These are phyloP conservation scores for Xenopus laevis DNA, from an alignment of 2,113 vertebrate genomes.

Conservation along the genomic window DNA sequence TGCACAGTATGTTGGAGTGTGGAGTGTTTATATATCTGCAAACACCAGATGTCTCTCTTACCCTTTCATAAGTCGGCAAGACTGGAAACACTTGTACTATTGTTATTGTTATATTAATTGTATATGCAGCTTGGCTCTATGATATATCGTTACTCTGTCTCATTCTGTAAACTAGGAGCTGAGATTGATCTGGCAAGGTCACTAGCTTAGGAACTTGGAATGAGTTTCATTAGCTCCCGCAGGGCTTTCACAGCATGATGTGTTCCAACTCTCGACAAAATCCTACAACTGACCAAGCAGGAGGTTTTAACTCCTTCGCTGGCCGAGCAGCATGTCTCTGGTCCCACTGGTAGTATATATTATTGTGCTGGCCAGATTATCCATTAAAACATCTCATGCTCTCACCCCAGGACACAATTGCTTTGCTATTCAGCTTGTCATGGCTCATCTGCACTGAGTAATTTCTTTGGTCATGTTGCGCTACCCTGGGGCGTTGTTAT, in stretches of 20 bases:
- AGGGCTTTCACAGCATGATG: conserved; percentile 10
- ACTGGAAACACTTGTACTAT: conserved; percentile 8
- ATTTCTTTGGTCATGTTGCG: no score
- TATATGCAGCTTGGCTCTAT: conserved; percentile 16
- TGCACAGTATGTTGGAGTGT: no score
- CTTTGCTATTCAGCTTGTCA: no score
- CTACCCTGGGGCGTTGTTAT: no score
- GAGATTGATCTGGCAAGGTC: conserved; percentile 38
- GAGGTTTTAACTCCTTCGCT: conserved; percentile 7
- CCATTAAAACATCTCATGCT: no score
- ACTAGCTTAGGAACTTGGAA: conserved; percentile 25
- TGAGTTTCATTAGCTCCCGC: conserved; percentile 32
- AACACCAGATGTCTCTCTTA: conserved; percentile 34
- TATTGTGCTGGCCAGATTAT: no score
- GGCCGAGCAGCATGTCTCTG: neutral
- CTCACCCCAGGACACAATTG: no score
- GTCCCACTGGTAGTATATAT: no score
- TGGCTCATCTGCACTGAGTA: no score
- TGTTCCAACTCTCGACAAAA: conserved; percentile 5
- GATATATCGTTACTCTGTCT: conserved; percentile 35
- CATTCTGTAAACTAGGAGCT: conserved; percentile 16
- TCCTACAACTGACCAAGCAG: neutral
- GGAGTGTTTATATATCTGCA: neutral
- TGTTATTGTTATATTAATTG: conserved; percentile 23
- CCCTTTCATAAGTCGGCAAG: neutral